Evolutionary conservation across 2,113 vertebrate genomes (phyloP).

Genomic region (Elephantulus edwardii): DNA sequence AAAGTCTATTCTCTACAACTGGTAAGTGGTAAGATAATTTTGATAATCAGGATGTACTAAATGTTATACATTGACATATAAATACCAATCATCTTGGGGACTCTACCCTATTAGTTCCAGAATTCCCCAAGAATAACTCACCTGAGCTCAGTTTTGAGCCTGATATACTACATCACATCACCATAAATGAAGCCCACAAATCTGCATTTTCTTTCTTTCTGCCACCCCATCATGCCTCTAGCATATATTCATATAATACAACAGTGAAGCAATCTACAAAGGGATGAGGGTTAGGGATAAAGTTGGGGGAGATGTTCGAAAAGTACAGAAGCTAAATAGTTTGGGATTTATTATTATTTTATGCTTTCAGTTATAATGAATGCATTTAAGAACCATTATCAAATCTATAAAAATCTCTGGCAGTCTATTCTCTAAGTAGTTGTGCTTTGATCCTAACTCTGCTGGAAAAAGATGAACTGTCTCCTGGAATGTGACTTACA

Average conservation of each 20-base stretch:
- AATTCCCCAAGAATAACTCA: neutral
- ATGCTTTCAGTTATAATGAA: too few relatives aligned
- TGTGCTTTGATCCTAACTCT: too few relatives aligned
- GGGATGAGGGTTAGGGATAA: too few relatives aligned
- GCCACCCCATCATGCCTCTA: too few relatives aligned
- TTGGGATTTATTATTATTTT: too few relatives aligned
- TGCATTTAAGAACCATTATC: neutral
- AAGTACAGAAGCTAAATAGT: too few relatives aligned
- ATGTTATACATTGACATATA: neutral
- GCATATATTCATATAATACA: too few relatives aligned
- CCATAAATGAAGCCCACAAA: neutral
- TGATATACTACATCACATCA: neutral
- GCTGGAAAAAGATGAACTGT: too few relatives aligned
- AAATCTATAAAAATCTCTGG: neutral
- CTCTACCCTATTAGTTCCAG: neutral
- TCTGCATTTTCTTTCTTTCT: neutral
- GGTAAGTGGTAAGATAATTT: neutral
- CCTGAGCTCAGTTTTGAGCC: neutral
- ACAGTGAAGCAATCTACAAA: too few relatives aligned
- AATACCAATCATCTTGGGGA: neutral
- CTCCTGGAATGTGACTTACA: too few relatives aligned
- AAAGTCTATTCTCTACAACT: neutral
- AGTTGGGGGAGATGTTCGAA: too few relatives aligned
- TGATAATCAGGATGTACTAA: neutral
- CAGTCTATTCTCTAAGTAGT: too few relatives aligned